These are phyloP conservation scores for Caenorhabditis imperialis DNA, from an alignment of 2,888 invertebrate genomes.

Conservation along the genomic window DNA sequence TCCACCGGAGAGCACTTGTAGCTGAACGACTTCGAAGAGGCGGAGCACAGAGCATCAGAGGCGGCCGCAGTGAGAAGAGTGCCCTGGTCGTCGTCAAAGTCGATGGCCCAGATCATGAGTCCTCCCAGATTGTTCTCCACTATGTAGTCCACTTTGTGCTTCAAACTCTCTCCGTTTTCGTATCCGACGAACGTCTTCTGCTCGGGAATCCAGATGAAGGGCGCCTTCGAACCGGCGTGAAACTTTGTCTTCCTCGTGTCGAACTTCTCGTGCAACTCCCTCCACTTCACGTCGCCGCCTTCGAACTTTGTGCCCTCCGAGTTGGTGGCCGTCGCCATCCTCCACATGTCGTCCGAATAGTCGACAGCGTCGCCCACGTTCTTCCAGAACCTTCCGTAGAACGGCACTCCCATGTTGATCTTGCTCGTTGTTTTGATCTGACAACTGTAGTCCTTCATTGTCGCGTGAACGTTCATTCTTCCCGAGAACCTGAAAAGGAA, in stretches of 20 bases:
- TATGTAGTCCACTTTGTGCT: constrained; percentile 72
- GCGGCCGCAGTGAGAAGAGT: constrained; percentile 67
- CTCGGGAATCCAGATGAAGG: constrained; percentile 69
- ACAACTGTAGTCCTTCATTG: constrained; percentile 77
- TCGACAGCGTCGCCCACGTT: constrained; percentile 76
- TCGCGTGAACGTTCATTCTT: constrained; percentile 76
- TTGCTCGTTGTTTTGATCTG: constrained; percentile 61
- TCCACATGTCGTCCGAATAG: constrained; percentile 75
- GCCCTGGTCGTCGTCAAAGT: constrained; percentile 73
- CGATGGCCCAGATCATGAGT: constrained; percentile 78
- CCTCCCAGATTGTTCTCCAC: constrained; percentile 73
- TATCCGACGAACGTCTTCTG: constrained; percentile 72
- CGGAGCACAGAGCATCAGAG: constrained; percentile 25
- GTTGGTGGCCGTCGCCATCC: constrained; percentile 67
- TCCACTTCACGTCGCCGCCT: constrained; percentile 74
- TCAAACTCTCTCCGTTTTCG: constrained; percentile 73
- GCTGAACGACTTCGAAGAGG: constrained; percentile 37
- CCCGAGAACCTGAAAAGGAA: constrained; percentile 72
- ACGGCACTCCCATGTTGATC: constrained; percentile 76
- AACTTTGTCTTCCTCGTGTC: constrained; percentile 53
- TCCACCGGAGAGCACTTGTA: constrained; percentile 74
- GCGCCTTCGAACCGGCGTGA: constrained; percentile 69
- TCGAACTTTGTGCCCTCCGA: constrained; percentile 63
- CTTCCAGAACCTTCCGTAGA: constrained; percentile 77
- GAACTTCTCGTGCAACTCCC: constrained; percentile 56